Conservation (phyloP, 2,797 vertebrate species). For the Oophaga sylvatica region DNA sequence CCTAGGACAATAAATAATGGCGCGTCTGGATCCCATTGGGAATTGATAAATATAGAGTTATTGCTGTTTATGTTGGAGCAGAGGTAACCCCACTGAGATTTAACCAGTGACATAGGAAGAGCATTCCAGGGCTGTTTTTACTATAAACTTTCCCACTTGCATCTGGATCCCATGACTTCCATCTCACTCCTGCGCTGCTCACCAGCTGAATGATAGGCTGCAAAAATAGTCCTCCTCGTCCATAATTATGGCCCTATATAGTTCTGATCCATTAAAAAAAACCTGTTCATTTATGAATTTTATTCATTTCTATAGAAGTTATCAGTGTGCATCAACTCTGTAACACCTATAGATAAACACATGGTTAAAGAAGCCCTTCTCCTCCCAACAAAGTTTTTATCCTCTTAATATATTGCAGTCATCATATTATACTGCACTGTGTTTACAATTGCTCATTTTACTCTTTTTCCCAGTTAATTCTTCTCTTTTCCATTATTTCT, state of each 20-base stretch:
- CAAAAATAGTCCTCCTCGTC: not conserved
- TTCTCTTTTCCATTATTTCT: too few species aligned
- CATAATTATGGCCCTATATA: not conserved
- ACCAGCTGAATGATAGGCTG: not conserved
- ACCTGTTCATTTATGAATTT: too few species aligned
- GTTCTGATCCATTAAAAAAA: too few species aligned
- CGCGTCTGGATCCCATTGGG: slow-evolving; percentile 26
- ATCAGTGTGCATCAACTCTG: too few species aligned
- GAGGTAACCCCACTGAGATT: slow-evolving; percentile 51
- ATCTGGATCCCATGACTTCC: slow-evolving; percentile 33
- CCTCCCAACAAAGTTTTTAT: too few species aligned
- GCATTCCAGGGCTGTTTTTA: slow-evolving; percentile 47
- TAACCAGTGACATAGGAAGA: slow-evolving; percentile 51
- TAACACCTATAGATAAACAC: too few species aligned
- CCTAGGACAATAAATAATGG: slow-evolving; percentile 43
- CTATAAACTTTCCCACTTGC: slow-evolving; percentile 56
- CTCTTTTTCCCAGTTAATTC: too few species aligned
- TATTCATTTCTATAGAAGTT: too few species aligned
- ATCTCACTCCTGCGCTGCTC: not conserved
- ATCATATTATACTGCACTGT: too few species aligned
- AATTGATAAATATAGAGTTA: slow-evolving; percentile 47
- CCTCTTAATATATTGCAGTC: too few species aligned
- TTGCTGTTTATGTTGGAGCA: slow-evolving; percentile 55
- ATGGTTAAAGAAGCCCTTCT: too few species aligned
- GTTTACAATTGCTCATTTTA: too few species aligned